Evolutionary conservation across 2,113 vertebrate genomes (phyloP), one percentile per base, ranked within the genome.

Genomic region (Gymnorhina tibicen): DNA sequence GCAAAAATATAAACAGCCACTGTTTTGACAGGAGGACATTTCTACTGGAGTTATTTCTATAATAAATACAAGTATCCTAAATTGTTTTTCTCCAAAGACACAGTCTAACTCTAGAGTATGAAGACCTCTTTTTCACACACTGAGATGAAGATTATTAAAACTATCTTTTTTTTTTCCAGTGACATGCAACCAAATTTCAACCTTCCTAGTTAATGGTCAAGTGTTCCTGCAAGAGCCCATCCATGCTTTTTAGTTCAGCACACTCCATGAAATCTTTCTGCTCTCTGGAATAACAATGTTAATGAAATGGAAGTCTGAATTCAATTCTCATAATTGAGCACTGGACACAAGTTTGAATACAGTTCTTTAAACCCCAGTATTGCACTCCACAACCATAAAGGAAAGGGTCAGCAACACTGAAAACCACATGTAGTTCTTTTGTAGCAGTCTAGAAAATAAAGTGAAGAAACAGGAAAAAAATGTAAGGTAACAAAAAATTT

Each of bases 121-220:
- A 75, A 66, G 14, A 55, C 19, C 30, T 62, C 28, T 80, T 85
- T 60, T 58, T 68, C 50, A 64, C 21, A 39, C 16, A 59, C 14
- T 5, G 11, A 75, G 41, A 93, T 11, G 56, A 50, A 73, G 19
- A 56, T 12, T 72, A 60, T 5, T 24, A 60, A 75, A 88, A 33
- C 1, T 7, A 0, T 23, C 20, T 22, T 53, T 73, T 44, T 28
- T 59, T 32, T 30, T 0, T 0, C 19, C 26, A 47, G 16, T n/a
- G n/a, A 69, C 42, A 70, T 10, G 7, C 6, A 79, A 87, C 4
- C 30, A 78, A 42, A 85, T 66, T 56, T 78, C 44, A 50, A 37
- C 14, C 28, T 55, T 91, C 49, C 33, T 52, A 47, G 20, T 53
- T 60, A 77, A 37, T 6, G 33, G 28, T 35, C 42, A 72, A 37